These are phyloP conservation scores for human DNA, from an alignment of 2,113 vertebrate species.

Conservation along the genomic window GRCh38 chr1:224618001-224618500, in stretches of 20 bases:
- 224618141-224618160: background rate
- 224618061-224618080: background rate
- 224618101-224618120: background rate
- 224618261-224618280: background rate
- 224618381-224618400: background rate
- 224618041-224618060: background rate
- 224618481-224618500: constrained; percentile 24
- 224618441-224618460: background rate
- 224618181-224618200: background rate
- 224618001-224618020: background rate
- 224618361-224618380: background rate
- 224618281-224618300: background rate
- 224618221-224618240: background rate
- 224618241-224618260: background rate
- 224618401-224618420: background rate
- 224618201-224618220: background rate
- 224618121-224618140: background rate
- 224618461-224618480: background rate
- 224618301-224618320: too few relatives aligned
- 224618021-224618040: too few relatives aligned
- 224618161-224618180: background rate
- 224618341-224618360: background rate
- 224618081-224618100: background rate
- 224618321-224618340: background rate
- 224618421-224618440: background rate